Percentiles rank a stretch among this genome's conserved stretches.
Evolutionary conservation across 2,113 vertebrate species (phyloP).

Genomic region (Archocentrus centrarchus): DNA sequence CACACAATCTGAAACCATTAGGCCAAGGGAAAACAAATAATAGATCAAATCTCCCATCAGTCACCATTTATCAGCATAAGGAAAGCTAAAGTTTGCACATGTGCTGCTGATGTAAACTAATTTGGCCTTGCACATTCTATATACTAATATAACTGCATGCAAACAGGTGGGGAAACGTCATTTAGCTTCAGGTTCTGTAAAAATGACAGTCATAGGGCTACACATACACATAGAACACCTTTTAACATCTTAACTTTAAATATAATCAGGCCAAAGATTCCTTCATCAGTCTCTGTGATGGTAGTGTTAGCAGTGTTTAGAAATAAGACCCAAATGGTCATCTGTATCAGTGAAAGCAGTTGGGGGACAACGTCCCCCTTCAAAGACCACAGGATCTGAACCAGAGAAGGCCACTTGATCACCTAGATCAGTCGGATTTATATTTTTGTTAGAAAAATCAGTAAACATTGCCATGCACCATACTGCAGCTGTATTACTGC

Average conservation of each 20-base stretch:
- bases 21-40: constrained; percentile 43
- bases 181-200: constrained; percentile 31
- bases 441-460: constrained; percentile 18
- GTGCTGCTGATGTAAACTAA: constrained; percentile 66
- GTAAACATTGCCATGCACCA: constrained; percentile 70
- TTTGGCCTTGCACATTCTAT: constrained; percentile 66
- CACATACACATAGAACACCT: constrained; percentile 58
- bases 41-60: constrained; percentile 30
- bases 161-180: constrained; percentile 57
- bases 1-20: constrained; percentile 38
- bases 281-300: constrained; percentile 36
- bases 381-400: constrained; percentile 64
- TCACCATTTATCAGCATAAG: constrained; percentile 54
- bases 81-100: constrained; percentile 62
- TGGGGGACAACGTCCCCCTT: background rate
- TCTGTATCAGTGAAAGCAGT: constrained; percentile 24
- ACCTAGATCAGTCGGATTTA: constrained; percentile 42
- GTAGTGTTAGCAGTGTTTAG: constrained; percentile 39
- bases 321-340: constrained; percentile 16
- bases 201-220: constrained; percentile 50
- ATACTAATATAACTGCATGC: constrained; percentile 74
- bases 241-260: constrained; percentile 51
- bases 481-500: constrained; percentile 38
- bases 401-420: constrained; percentile 69
- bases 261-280: constrained; percentile 41